Conservation (phyloP, 2,113 vertebrate genomes). For the Azemiops feae region DNA sequence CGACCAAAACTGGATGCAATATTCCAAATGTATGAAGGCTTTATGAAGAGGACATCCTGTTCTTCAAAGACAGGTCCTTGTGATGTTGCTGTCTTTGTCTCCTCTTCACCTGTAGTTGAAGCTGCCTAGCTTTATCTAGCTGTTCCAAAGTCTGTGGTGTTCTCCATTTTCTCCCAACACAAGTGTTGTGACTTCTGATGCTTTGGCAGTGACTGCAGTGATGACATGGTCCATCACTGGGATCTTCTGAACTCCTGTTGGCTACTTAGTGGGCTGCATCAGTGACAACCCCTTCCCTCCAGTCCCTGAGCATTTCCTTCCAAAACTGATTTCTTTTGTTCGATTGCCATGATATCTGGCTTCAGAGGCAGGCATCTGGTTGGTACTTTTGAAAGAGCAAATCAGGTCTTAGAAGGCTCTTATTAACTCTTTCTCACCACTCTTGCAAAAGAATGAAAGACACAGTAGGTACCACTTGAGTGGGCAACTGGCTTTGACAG, state of each 20-base stretch:
- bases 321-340: not conserved
- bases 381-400: not conserved
- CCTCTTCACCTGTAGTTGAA: not conserved
- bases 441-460: not conserved
- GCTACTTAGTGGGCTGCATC: not conserved
- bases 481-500: not conserved
- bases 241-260: not conserved
- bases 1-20: not conserved
- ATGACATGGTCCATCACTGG: not conserved
- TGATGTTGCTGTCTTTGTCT: not conserved
- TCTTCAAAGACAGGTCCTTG: not conserved
- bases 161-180: not conserved
- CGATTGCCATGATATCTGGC: not conserved
- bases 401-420: not conserved
- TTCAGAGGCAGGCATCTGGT: not conserved
- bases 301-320: not conserved
- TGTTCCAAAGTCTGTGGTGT: not conserved
- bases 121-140: not conserved
- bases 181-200: not conserved
- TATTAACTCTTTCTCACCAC: not conserved
- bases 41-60: not conserved
- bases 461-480: not conserved
- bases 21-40: not conserved
- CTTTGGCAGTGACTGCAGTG: not conserved
- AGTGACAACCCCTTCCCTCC: not conserved